phyloP scores from a whole-genome alignment of 2,113 vertebrate species.

The Sceloporus undulatus region DNA sequence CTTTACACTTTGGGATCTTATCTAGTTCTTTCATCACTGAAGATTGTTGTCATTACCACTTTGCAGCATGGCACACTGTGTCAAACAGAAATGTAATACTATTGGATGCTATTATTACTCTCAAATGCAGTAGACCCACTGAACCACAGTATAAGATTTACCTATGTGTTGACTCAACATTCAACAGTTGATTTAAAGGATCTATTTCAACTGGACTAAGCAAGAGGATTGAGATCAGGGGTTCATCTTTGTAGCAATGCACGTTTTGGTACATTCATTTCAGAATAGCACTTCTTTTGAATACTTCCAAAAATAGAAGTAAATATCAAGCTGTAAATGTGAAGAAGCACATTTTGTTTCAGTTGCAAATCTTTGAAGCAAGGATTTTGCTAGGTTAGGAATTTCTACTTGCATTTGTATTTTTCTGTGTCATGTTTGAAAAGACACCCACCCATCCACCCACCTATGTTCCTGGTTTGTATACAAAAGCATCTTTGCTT shows the following conservation, averaged over 20 bases:
- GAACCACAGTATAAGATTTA: neutral
- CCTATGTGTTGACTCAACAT: too few species aligned
- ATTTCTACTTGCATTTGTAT: conserved; percentile 46
- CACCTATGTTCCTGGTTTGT: neutral
- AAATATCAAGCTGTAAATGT: conserved; percentile 33
- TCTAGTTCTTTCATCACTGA: neutral
- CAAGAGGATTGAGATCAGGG: neutral
- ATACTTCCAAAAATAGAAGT: conserved; percentile 45
- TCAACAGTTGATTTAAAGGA: too few species aligned
- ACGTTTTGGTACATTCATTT: neutral
- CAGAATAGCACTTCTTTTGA: neutral
- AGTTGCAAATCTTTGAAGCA: conserved; percentile 31
- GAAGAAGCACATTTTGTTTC: too few species aligned
- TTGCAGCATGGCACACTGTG: neutral
- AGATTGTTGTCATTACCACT: neutral
- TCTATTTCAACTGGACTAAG: too few species aligned
- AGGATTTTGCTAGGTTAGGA: conserved; percentile 47
- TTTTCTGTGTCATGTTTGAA: conserved; percentile 41
- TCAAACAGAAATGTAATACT: too few species aligned
- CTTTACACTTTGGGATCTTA: too few species aligned
- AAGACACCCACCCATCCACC: conserved; percentile 23
- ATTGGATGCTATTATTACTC: too few species aligned
- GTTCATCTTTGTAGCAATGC: conserved; percentile 16
- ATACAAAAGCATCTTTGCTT: conserved; percentile 36
- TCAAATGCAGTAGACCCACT: too few species aligned